A percentile compares a stretch with the other conserved stretches of the same genome.
phyloP scores from a whole-genome alignment of 2,113 vertebrate genomes.

The Andinoacara biseriatus region DNA sequence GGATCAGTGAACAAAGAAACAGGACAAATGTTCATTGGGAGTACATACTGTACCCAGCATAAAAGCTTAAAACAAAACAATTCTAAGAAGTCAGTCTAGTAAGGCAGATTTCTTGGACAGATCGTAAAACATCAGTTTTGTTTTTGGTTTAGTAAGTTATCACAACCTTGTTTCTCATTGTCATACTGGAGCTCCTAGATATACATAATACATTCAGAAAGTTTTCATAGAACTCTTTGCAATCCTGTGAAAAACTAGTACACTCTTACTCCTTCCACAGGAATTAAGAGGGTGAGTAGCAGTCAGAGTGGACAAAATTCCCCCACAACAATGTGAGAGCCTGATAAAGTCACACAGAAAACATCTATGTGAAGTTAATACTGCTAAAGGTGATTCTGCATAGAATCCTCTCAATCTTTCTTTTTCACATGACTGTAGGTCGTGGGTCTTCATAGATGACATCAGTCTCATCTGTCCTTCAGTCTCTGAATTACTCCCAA shows the following conservation, averaged over 20 bases:
- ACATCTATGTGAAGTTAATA: too few relatives aligned
- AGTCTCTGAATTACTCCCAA: not conserved
- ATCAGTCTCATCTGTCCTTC: not conserved
- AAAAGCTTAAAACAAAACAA: not conserved
- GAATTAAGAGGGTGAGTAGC: not conserved
- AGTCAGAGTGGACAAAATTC: not conserved
- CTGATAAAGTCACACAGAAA: too few relatives aligned
- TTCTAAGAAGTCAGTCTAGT: not conserved
- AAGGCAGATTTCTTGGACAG: not conserved
- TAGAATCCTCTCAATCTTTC: too few relatives aligned
- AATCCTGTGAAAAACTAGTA: not conserved
- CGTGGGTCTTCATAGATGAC: not conserved
- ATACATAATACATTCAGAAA: not conserved
- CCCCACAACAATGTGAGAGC: too few relatives aligned
- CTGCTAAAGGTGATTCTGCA: too few relatives aligned
- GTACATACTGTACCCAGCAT: not conserved
- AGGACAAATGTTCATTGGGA: not conserved
- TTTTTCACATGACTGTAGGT: not conserved
- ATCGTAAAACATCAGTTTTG: not conserved
- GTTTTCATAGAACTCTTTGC: not conserved
- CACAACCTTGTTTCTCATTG: not conserved
- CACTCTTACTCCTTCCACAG: not conserved
- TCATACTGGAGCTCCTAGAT: not conserved
- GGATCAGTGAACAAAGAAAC: constrained; percentile 1
- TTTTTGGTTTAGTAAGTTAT: not conserved